Base-by-base conservation (phyloP, 2,888 invertebrate species). In the Lasioglossum zephyrum region DNA sequence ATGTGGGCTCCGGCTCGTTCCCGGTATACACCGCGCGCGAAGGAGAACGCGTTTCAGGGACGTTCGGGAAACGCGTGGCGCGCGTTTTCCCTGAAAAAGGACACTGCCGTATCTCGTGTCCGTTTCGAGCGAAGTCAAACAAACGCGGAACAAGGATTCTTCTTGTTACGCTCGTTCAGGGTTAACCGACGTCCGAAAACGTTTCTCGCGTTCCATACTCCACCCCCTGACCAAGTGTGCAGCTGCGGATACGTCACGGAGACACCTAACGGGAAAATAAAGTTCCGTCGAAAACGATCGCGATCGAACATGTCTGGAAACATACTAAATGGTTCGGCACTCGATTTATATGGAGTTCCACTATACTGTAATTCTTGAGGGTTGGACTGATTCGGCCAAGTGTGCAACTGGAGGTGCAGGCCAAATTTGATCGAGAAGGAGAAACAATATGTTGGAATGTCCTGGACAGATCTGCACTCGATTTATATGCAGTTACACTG, bases 1-100 rank as follows among this genome's bases (percentile, higher is more conserved):
- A 92, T 94, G 94, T 90, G 92, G 69, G 39, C 41, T 41, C 69
- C 39, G 69, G 69, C 83, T 82, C 85, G 83, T 86, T 87, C 87
- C 70, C 78, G 86, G 85, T 88, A 70, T 78, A 78, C 53, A 82
- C 79, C 80, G 41, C 84, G 74, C 84, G 74, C 84, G 74, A 77
- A 73, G 77, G 88, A 84, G 88, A 85, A 79, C 81, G 81, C 79
- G 60, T 69, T 86, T 91, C 91, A 87, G 90, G 88, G 88, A 44
- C 88, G 86, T 57, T 70, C 75, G 76, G 57, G 80, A 82, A 81
- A 72, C 80, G 63, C 76, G 63, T 66, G 72, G 69, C 60, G 22
- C 16, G 0, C 72, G 36, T 69, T 79, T 84, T 84, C 73, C 73
- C 57, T 57, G 73, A 74, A 77, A 60, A 78, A 79, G 74, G 77